These are phyloP conservation scores for Aselliscus stoliczkanus DNA, from an alignment of 2,797 vertebrate genomes.

Conservation along the genomic window DNA sequence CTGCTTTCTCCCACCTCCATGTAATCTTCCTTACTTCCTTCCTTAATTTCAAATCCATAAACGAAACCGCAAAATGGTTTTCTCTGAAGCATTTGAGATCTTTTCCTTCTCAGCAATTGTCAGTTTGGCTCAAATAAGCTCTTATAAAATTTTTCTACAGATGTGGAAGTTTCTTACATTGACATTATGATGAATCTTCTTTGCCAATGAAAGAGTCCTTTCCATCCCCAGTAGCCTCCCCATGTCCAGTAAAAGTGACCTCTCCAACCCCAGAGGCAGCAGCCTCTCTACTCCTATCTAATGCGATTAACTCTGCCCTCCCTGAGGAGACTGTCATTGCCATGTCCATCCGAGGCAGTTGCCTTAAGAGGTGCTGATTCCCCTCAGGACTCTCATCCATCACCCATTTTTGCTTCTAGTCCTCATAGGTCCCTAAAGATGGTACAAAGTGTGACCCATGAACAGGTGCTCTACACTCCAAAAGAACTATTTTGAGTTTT, in stretches of 20 bases:
- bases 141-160: neutral
- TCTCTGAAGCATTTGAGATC: neutral
- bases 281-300: neutral
- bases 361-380: neutral
- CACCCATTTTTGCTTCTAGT: neutral
- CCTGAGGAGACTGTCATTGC: neutral
- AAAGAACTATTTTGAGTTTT: neutral
- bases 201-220: neutral
- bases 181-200: neutral
- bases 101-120: neutral
- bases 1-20: neutral
- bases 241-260: neutral
- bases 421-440: neutral
- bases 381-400: neutral
- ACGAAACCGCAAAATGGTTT: neutral
- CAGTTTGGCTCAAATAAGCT: neutral
- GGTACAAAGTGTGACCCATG: neutral
- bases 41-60: neutral
- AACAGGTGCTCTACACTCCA: neutral
- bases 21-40: neutral
- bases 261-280: neutral
- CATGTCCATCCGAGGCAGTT: neutral
- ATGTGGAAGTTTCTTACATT: neutral
- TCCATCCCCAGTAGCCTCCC: neutral
- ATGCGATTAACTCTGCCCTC: neutral